These are phyloP conservation scores for Zaprionus vittiger DNA, from an alignment of 1,140 invertebrate species.

Conservation along the genomic window DNA sequence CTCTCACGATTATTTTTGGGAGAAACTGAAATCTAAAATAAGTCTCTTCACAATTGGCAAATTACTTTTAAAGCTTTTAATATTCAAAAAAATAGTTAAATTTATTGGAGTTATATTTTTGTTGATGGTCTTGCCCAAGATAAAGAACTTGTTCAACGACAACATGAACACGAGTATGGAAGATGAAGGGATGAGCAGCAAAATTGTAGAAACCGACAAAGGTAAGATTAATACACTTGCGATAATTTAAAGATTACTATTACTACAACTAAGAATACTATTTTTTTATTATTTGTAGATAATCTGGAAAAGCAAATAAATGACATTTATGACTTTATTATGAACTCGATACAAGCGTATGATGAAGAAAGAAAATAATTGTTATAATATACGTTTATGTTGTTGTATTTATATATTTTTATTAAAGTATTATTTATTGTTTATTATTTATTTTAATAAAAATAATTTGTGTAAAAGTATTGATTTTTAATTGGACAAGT, in stretches of 20 bases:
- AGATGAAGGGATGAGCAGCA: slow-evolving; percentile 66
- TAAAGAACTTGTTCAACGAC: slow-evolving; percentile 85
- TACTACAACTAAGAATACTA: not conserved
- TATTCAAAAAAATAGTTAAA: slow-evolving; percentile 91
- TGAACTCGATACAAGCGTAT: slow-evolving; percentile 57
- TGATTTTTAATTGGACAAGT: no score
- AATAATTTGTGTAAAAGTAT: not conserved
- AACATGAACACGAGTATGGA: slow-evolving; percentile 52
- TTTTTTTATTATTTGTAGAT: slow-evolving; percentile 54
- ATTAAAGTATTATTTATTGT: slow-evolving; percentile 46
- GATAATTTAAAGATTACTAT: not conserved
- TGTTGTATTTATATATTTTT: slow-evolving; percentile 14
- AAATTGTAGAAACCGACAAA: slow-evolving; percentile 63
- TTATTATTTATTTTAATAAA: slow-evolving; percentile 6
- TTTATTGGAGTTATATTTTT: slow-evolving; percentile 90
- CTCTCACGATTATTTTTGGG: slow-evolving; percentile 85
- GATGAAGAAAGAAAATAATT: slow-evolving; percentile 39
- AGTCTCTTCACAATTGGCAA: slow-evolving; percentile 90
- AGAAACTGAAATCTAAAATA: slow-evolving; percentile 88
- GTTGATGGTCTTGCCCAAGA: slow-evolving; percentile 89
- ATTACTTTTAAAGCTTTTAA: slow-evolving; percentile 89
- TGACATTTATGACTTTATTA: slow-evolving; percentile 67
- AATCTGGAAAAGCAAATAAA: slow-evolving; percentile 64
- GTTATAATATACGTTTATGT: not conserved
- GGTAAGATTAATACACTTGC: slow-evolving; percentile 36